Evolutionary conservation across 2,797 vertebrate genomes (phyloP), one percentile per base, ranked within the genome.

Genomic region (Presbytis comata): DNA sequence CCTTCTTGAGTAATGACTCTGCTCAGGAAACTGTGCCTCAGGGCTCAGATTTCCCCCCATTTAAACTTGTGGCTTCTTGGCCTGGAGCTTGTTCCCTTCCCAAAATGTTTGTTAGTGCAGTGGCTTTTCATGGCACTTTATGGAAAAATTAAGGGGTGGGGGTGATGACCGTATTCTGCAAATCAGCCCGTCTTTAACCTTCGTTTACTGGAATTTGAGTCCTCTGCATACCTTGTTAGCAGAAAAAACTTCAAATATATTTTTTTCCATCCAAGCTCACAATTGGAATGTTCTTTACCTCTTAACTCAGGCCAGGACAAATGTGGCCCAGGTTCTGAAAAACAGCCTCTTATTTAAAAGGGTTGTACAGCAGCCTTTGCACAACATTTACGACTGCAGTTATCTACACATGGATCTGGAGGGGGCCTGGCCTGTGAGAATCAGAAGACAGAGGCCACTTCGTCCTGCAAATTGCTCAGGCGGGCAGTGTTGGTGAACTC

Each of bases 31-130:
- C 82, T 22, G 10, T 91, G 93, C 88, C 93, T 94, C 14, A 2
- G 55, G 82, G 91, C 91, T 98, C 96, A 93, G 89, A 94, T 95
- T 86, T 78, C 86, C 80, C 74, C 36, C 82, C 84, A 46, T 93
- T 96, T 95, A 81, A 91, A 89, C 79, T 98, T 97, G 96, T 89
- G 96, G 95, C 93, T 97, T 93, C 96, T 97, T 96, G 97, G 97
- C 93, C 93, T 70, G 48, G 79, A 97, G 97, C 93, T 93, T 97
- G 95, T 96, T 97, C 95, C 50, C 88, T 96, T 97, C 95, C 97
- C 96, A 95, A 97, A 97, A 98, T 95, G 96, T 98, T 97, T 98
- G 96, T 97, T 97, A 97, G 95, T 95, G 46, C 72, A 85, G 92
- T 91, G 97, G 97, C 95, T 95, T 98, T 97, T 97, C 96, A 97